Conservation (phyloP, 2,797 vertebrate species). For the Cichlasoma orientale region DNA sequence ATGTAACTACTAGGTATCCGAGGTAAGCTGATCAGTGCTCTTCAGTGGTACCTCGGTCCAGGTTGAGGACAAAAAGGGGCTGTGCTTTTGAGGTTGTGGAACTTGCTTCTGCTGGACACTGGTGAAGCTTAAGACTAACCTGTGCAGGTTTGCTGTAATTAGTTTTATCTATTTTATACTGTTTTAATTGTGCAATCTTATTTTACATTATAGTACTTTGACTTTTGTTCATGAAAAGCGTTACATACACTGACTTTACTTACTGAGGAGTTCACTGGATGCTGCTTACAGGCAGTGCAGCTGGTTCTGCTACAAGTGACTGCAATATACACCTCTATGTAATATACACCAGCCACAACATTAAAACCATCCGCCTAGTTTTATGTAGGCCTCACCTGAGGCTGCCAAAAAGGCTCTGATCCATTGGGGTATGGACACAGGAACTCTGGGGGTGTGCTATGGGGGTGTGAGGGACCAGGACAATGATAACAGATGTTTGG, state of each 20-base stretch:
- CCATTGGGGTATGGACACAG: neutral
- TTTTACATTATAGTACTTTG: no score
- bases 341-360: neutral
- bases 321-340: neutral
- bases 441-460: neutral
- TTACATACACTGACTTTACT: neutral
- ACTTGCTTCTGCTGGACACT: neutral
- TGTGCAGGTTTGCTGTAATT: neutral
- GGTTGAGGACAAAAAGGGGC: rapidly evolving
- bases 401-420: no score
- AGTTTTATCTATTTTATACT: no score
- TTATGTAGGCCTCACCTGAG: neutral
- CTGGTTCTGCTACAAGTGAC: neutral
- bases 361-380: neutral
- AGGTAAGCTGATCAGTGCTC: neutral
- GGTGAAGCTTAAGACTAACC: neutral
- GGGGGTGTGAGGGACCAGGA: neutral
- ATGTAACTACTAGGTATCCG: neutral
- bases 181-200: no score
- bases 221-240: no score
- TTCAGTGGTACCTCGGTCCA: neutral
- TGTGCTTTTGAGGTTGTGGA: neutral
- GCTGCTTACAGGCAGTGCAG: neutral
- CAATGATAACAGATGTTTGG: neutral
- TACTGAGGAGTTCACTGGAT: neutral